These are phyloP conservation scores for Chloroclysta siterata DNA, from an alignment of 2,888 invertebrate species.

Conservation along the genomic window DNA sequence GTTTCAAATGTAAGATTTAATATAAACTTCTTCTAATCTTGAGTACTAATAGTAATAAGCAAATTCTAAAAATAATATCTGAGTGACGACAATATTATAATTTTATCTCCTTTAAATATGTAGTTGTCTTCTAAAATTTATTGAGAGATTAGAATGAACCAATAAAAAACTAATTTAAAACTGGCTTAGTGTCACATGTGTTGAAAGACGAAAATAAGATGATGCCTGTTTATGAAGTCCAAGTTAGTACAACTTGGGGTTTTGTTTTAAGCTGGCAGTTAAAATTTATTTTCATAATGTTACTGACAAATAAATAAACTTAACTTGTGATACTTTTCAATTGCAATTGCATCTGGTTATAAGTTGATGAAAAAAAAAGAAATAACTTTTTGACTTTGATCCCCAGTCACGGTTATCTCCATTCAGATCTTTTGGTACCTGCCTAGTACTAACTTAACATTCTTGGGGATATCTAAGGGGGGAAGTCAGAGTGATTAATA, in stretches of 20 bases:
- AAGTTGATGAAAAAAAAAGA: too few species aligned
- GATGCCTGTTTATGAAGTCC: constrained; percentile 39
- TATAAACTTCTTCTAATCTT: too few species aligned
- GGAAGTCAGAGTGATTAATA: too few species aligned
- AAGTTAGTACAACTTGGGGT: constrained; percentile 35
- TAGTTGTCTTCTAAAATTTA: constrained; percentile 54
- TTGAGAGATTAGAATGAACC: constrained; percentile 64
- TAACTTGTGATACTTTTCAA: neutral
- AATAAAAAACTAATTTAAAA: constrained; percentile 69
- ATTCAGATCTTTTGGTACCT: too few species aligned
- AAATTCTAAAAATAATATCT: too few species aligned
- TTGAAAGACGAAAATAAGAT: constrained; percentile 63
- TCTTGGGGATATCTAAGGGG: too few species aligned
- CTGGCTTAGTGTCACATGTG: constrained; percentile 64
- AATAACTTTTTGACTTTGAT: too few species aligned
- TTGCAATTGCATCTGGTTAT: neutral
- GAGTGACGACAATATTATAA: constrained; percentile 42
- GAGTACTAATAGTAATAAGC: too few species aligned
- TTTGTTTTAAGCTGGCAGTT: constrained; percentile 20
- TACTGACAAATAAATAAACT: constrained; percentile 5
- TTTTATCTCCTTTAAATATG: constrained; percentile 38
- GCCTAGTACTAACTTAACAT: too few species aligned
- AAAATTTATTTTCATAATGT: constrained; percentile 13
- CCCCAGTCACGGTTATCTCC: too few species aligned
- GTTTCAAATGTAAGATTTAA: too few species aligned